Conservation (phyloP, 2,888 invertebrate species). For the Amiota mariae region DNA sequence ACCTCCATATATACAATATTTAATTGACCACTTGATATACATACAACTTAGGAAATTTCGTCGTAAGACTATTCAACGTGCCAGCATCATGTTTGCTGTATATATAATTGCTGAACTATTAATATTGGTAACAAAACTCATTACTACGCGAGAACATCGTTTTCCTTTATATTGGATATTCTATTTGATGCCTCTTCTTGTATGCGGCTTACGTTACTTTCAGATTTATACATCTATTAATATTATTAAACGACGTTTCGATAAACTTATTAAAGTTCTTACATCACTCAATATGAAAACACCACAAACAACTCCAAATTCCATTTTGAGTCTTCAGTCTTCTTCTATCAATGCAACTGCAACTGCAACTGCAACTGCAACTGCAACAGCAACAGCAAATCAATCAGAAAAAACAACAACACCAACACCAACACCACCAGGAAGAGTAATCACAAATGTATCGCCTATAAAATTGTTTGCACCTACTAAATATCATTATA, state of each 20-base stretch:
- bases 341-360: neutral
- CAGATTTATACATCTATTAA: conserved; percentile 63
- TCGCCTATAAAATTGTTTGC: too few relatives aligned
- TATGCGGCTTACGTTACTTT: conserved; percentile 66
- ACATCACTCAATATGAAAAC: conserved; percentile 48
- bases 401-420: too few relatives aligned
- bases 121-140: conserved; percentile 53
- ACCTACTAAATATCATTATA: too few relatives aligned
- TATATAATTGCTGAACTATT: conserved; percentile 56
- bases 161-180: conserved; percentile 61
- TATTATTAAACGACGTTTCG: conserved; percentile 63
- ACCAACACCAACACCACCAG: conserved; percentile 8
- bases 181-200: conserved; percentile 62
- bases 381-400: conserved; percentile 9
- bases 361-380: neutral
- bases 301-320: too few relatives aligned
- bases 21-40: neutral
- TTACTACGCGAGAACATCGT: conserved; percentile 24
- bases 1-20: neutral
- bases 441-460: neutral
- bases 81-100: conserved; percentile 49
- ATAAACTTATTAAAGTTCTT: conserved; percentile 55
- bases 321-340: neutral
- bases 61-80: conserved; percentile 37
- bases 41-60: conserved; percentile 42